A percentile compares a stretch with the other conserved stretches of the same genome.
Evolutionary conservation across 2,797 vertebrate species (phyloP).

Genomic region (Acanthiza pusilla): DNA sequence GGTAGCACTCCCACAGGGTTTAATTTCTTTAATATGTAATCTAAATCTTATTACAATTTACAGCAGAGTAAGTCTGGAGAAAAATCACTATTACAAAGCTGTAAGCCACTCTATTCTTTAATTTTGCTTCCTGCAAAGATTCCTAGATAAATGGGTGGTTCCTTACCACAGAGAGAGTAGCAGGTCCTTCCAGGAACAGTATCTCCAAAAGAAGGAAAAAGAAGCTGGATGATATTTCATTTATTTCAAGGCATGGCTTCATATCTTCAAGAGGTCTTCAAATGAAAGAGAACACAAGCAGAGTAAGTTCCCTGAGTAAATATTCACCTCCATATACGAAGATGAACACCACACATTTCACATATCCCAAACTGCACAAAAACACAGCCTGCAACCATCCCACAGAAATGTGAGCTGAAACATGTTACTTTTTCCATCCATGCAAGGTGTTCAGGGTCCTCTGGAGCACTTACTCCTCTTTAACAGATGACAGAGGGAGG

Average conservation of each 20-base stretch:
- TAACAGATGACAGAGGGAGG: conserved; percentile 80
- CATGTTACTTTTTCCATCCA: neutral
- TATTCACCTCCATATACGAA: neutral
- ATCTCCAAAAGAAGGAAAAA: conserved; percentile 90
- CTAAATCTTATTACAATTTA: neutral
- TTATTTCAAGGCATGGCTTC: conserved; percentile 84
- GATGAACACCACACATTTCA: neutral
- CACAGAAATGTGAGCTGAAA: neutral
- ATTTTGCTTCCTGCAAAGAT: neutral
- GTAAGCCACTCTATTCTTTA: neutral
- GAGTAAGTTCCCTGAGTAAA: neutral
- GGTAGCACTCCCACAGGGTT: neutral
- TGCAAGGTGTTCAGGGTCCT: neutral
- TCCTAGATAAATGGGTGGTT: neutral
- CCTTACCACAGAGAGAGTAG: conserved; percentile 84
- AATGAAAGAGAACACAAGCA: conserved; percentile 17
- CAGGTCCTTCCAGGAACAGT: conserved; percentile 81
- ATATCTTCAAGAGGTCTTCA: conserved; percentile 87
- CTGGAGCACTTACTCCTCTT: conserved; percentile 89
- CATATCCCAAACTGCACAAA: neutral
- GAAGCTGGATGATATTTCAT: conserved; percentile 92
- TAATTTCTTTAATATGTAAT: neutral
- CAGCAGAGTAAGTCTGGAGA: neutral
- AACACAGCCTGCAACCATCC: neutral
- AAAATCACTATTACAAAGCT: neutral